Conservation (phyloP, 2,888 invertebrate species). For the Acronicta psi region DNA sequence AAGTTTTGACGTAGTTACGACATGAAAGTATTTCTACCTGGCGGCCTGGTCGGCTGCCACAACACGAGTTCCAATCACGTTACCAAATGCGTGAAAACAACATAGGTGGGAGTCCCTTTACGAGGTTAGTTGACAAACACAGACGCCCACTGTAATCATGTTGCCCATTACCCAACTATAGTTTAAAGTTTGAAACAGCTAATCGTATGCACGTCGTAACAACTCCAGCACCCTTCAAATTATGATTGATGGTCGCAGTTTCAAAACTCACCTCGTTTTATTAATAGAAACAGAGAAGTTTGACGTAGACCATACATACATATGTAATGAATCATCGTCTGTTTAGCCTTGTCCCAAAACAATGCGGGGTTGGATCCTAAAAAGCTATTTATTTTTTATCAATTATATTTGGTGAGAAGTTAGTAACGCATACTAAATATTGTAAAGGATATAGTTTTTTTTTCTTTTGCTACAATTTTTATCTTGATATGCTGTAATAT, state of each 20-base stretch:
- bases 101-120: conserved; percentile 20
- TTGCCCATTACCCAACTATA: conserved; percentile 24
- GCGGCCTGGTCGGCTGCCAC: conserved; percentile 7
- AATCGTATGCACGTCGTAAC: conserved; percentile 25
- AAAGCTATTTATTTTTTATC: too few relatives aligned
- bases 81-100: conserved; percentile 21
- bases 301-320: neutral
- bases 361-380: neutral
- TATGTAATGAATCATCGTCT: conserved; percentile 5
- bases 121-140: conserved; percentile 48
- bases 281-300: conserved; percentile 15
- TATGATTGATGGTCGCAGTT: conserved; percentile 41
- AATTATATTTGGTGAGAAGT: too few relatives aligned
- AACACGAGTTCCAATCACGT: conserved; percentile 27
- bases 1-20: neutral
- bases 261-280: conserved; percentile 31
- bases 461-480: too few relatives aligned
- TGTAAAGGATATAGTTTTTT: too few relatives aligned
- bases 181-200: conserved; percentile 24
- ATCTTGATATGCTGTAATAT: too few relatives aligned
- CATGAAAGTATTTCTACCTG: too few relatives aligned
- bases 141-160: conserved; percentile 35
- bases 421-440: too few relatives aligned
- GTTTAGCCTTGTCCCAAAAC: neutral
- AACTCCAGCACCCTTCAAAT: conserved; percentile 22